phyloP scores from a whole-genome alignment of 2,888 invertebrate species.

The Lasioglossum vierecki region DNA sequence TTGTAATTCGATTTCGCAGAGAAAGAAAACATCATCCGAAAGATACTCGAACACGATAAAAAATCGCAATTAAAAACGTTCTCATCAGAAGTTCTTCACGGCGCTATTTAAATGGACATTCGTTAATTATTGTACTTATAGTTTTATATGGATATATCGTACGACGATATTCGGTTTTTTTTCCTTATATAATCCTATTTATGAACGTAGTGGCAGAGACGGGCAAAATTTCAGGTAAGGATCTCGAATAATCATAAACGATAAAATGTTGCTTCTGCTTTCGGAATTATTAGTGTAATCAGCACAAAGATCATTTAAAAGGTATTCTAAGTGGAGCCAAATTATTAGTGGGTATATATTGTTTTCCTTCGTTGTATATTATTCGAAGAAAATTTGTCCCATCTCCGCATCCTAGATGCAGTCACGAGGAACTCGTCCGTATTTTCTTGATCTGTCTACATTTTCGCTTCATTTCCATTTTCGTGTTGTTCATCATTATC shows the following conservation, averaged over 20 bases:
- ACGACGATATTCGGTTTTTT: constrained; percentile 40
- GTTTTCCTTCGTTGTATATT: background rate
- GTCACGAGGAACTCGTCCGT: constrained; percentile 81
- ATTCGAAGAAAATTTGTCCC: constrained; percentile 25
- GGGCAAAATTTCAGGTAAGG: constrained; percentile 6
- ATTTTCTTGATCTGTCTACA: constrained; percentile 73
- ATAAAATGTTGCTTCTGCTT: background rate
- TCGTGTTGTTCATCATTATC: constrained; percentile 6
- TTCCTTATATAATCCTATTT: constrained; percentile 18
- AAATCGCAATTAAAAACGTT: constrained; percentile 64
- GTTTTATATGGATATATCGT: constrained; percentile 52
- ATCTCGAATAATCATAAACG: constrained; percentile 8
- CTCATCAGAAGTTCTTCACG: constrained; percentile 19
- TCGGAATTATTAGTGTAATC: background rate
- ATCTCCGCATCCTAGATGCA: constrained; percentile 70
- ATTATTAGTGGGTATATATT: background rate
- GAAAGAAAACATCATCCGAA: constrained; percentile 39
- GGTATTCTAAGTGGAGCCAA: background rate
- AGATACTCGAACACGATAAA: constrained; percentile 46
- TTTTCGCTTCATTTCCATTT: constrained; percentile 24
- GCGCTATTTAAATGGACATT: constrained; percentile 69
- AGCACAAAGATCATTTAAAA: background rate
- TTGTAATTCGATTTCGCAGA: constrained; percentile 33
- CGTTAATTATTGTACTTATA: constrained; percentile 71
- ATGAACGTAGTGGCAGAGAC: constrained; percentile 36